Base-by-base conservation (phyloP, 2,888 invertebrate species). In the Cybosia mesomella region DNA sequence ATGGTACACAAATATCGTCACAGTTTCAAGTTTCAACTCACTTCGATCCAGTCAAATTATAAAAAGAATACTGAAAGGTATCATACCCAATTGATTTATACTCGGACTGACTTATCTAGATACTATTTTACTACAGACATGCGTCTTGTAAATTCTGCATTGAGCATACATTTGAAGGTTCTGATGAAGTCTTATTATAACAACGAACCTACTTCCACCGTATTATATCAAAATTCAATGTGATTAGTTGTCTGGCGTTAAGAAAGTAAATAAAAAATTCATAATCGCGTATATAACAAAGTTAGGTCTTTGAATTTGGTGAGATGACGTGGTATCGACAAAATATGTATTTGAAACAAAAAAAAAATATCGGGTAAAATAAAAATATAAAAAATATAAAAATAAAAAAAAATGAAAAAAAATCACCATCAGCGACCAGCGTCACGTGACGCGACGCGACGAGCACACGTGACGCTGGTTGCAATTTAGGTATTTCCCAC, bases 51-150 rank as follows among this genome's bases (percentile, higher is more conserved):
- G 64, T 43, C 24, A 61, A 70, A 66, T 67, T 65, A 72, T 53
- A 77, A 62, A 72, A 67, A 71, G 77, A 81, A 79, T 80, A 80
- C 80, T 80, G 80, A 75, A 67, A 72, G 80, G 77, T 72, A 75
- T 58, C 53, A 59, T 58, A 60, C 34, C 36, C 36, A 22, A 64
- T 39, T 24, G 22, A 34, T 39, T 57, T 57, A 57, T 55, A 64
- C 55, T 57, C 18, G 55, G 64, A 39, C 55, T 57, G 36, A 5
- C 24, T 36, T 10, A 22, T 55, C 55, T 64, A 8, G 63, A 64
- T 55, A 34, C 21, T 59, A 36, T 7, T 28, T 58, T 11, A 22
- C 21, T 28, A 39, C 43, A 43, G 28, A 28, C 22, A 49, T 7
- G 9, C n/a, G 28, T 49, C 9, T 49, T 1, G 43, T 0, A 15